Evolutionary conservation across 2,888 invertebrate genomes (phyloP).

Genomic region (Plebejus melissa): DNA sequence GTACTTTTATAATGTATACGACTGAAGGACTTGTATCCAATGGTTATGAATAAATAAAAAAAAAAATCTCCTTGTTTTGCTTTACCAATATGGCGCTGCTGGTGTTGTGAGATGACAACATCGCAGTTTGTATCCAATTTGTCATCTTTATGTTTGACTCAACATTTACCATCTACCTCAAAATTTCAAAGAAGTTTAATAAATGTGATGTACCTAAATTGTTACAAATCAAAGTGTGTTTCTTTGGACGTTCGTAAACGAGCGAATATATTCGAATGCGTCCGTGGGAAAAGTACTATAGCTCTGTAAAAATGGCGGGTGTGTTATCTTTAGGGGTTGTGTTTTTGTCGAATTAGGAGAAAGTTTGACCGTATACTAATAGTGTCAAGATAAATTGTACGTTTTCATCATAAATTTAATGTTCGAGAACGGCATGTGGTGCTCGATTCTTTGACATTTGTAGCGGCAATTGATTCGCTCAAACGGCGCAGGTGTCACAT

Average conservation of each 20-base stretch:
- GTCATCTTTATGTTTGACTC: slow-evolving; percentile 59
- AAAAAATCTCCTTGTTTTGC: slow-evolving; percentile 42
- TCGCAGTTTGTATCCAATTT: slow-evolving; percentile 75
- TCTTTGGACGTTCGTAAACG: slow-evolving; percentile 40
- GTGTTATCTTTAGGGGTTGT: slow-evolving; percentile 75
- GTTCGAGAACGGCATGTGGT: slow-evolving; percentile 53
- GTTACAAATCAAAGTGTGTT: slow-evolving; percentile 46
- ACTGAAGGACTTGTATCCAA: too few relatives aligned
- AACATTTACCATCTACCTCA: slow-evolving; percentile 63
- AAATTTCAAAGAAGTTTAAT: slow-evolving; percentile 58
- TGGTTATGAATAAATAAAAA: too few relatives aligned
- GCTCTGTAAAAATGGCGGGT: slow-evolving; percentile 78
- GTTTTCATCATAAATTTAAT: slow-evolving; percentile 42
- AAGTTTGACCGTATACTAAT: slow-evolving; percentile 52
- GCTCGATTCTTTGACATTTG: slow-evolving; percentile 58
- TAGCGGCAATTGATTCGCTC: slow-evolving; percentile 53
- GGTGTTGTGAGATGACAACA: slow-evolving; percentile 79
- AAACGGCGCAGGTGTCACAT: slow-evolving; percentile 64
- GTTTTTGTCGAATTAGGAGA: slow-evolving; percentile 67
- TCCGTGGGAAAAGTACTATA: slow-evolving; percentile 62
- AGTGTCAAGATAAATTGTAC: slow-evolving; percentile 44
- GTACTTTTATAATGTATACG: too few relatives aligned
- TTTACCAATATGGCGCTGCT: slow-evolving; percentile 76
- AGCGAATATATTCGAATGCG: slow-evolving; percentile 49
- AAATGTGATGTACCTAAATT: slow-evolving; percentile 48